Evolutionary conservation across 2,797 vertebrate genomes (phyloP), one percentile per base, ranked within the genome.

Genomic region (Acridotheres tristis): DNA sequence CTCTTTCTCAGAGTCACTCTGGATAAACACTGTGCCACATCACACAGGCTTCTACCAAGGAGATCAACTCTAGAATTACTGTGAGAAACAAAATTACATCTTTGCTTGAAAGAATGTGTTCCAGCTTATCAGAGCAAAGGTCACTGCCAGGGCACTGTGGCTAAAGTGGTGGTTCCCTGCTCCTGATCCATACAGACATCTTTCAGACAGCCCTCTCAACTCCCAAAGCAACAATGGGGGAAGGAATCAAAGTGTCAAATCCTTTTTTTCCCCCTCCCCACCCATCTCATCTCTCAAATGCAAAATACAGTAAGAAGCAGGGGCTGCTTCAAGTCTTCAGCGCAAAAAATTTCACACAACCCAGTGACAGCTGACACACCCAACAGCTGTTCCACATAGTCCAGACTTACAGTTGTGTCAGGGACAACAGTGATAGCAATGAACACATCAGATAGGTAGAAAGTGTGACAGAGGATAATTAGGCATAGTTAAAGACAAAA

Each of bases 61-160:
- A 87, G 40, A 74, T 32, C 74, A 80, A 78, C 7, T 1, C 87
- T 88, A 72, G 59, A 95, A 94, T 95, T 96, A 93, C 66, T 40
- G 13, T 1, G 2, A 89, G 80, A 67, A 80, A 27, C 55, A 88
- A 88, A 95, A 94, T 95, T 72, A 55, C 40, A 90, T 71, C 69
- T 94, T 95, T 80, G 72, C 77, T 79, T 71, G 65, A 76, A 88
- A 88, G 50, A 90, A 93, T 38, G 36, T 53, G 47, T 89, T 93
- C 74, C 72, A 78, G 63, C 59, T 94, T 93, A 93, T 92, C 71
- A 57, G 80, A 95, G 67, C 8, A 20, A 79, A 79, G 87, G 94
- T 96, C 90, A 84, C 19, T 71, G 78, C 38, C 48, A 66, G 84
- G 61, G 29, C 79, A 93, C 21, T 0, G 0, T 65, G 53, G 45